Base-by-base conservation (phyloP, 2,888 invertebrate species). In the Brenthis daphne region DNA sequence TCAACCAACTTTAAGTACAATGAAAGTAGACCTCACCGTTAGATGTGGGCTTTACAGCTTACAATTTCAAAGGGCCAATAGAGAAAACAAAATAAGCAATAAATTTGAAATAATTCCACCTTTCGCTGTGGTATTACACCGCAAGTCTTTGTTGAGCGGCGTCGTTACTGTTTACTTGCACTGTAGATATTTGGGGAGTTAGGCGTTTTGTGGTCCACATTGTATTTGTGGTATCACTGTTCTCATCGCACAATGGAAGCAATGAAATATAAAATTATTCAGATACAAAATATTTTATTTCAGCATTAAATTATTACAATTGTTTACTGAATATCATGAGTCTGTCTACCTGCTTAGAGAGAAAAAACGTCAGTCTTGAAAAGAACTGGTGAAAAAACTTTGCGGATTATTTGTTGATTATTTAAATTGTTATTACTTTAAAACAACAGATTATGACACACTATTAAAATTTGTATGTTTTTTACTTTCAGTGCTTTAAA, bases 51-150 rank as follows among this genome's bases (percentile, higher is more conserved):
- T 75, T 71, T 63, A 74, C 60, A 65, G 77, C 74, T 77, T 75
- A 76, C 74, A 76, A 73, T 77, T 77, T 76, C 79, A 82, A 84
- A 83, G 80, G 77, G 72, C 76, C 80, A 77, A 79, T 78, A 74
- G 73, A 71, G 79, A 77, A 83, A 83, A 80, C 79, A 79, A 79
- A 80, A 77, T 77, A 74, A 74, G 74, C 77, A 73, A 82, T 85
- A 85, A 85, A 84, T 85, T 81, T 75, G 73, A 71, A 77, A 79
- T 82, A 82, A 82, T 80, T 78, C 79, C 76, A 74, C 77, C 78
- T 80, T 82, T 77, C 77, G 70, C 72, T 77, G 77, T 73, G 76
- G 74, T 65, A 70, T 70, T 73, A 67, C 53, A 65, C 75, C 71
- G 72, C 72, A 70, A 72, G 64, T 69, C 67, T 73, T 74, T 72